Evolutionary conservation across 2,797 vertebrate species (phyloP).

Genomic region (Gymnothorax javanicus): DNA sequence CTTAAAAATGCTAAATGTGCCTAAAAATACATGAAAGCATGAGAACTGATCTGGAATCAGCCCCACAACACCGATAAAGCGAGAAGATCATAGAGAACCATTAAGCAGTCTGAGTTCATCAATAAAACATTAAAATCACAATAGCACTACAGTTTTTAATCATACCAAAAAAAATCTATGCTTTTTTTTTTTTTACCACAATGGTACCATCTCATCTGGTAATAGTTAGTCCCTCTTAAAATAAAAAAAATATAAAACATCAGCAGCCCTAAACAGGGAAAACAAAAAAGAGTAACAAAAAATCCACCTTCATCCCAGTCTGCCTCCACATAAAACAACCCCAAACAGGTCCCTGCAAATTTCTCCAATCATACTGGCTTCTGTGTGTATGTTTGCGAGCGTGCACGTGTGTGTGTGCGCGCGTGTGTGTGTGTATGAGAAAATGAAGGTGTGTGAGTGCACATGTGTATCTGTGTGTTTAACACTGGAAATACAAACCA

Average conservation of each 20-base stretch:
- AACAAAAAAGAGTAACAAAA: constrained; percentile 52
- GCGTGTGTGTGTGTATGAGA: constrained; percentile 51
- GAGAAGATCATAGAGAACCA: constrained; percentile 82
- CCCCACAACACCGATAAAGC: constrained; percentile 67
- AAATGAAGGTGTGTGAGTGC: constrained; percentile 40
- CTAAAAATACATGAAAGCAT: constrained; percentile 81
- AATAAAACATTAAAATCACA: constrained; percentile 88
- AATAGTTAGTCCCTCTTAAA: constrained; percentile 55
- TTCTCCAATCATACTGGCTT: constrained; percentile 43
- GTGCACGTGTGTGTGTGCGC: constrained; percentile 58
- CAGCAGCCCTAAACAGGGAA: constrained; percentile 33
- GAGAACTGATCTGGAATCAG: constrained; percentile 67
- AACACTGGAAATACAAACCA: constrained; percentile 67
- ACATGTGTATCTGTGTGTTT: constrained; percentile 52
- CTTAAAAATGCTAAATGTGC: constrained; percentile 71
- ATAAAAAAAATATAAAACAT: constrained; percentile 34
- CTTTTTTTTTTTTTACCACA: constrained; percentile 60
- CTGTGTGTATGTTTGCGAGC: background rate
- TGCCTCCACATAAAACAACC: constrained; percentile 66
- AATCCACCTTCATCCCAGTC: constrained; percentile 55
- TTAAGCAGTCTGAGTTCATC: constrained; percentile 81
- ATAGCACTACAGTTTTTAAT: constrained; percentile 74
- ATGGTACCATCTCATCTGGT: constrained; percentile 70
- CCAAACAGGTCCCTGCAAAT: constrained; percentile 71
- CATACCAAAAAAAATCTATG: constrained; percentile 61